phyloP scores from a whole-genome alignment of 2,797 vertebrate genomes.

The Decapterus maruadsi region DNA sequence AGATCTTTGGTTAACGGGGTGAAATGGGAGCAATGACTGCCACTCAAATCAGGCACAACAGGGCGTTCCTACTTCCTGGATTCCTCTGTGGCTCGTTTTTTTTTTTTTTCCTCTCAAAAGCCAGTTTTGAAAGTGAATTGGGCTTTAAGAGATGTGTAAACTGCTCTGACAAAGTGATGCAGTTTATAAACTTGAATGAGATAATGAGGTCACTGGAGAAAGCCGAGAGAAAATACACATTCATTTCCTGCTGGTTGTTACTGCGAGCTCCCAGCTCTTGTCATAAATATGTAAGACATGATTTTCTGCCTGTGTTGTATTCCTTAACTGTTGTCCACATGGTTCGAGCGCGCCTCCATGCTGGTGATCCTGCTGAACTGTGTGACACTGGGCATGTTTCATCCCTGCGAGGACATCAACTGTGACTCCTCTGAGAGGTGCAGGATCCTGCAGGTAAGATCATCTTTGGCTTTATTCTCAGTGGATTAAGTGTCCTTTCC shows the following conservation, averaged over 20 bases:
- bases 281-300: not conserved
- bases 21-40: conserved; percentile 20
- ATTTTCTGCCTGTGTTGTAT: conserved; percentile 3
- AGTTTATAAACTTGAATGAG: conserved; percentile 7
- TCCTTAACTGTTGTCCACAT: conserved; percentile 88
- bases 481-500: not conserved
- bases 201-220: conserved; percentile 63
- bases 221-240: not conserved
- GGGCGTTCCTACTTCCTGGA: not conserved
- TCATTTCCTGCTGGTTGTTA: not conserved
- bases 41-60: conserved; percentile 27
- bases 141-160: conserved; percentile 6
- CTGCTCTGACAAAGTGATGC: not conserved
- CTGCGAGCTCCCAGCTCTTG: conserved; percentile 2
- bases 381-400: conserved; percentile 98
- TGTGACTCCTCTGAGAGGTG: conserved; percentile 92
- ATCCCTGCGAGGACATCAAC: conserved; percentile 95
- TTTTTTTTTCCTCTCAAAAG: conserved; percentile 8
- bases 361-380: conserved; percentile 99
- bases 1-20: conserved; percentile 30
- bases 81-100: conserved; percentile 24
- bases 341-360: conserved; percentile 98
- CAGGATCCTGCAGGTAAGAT: conserved; percentile 94
- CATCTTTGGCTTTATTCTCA: not conserved
- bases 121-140: conserved; percentile 16